Conservation (phyloP, 2,888 invertebrate species). For the Drosophila prolongata region DNA sequence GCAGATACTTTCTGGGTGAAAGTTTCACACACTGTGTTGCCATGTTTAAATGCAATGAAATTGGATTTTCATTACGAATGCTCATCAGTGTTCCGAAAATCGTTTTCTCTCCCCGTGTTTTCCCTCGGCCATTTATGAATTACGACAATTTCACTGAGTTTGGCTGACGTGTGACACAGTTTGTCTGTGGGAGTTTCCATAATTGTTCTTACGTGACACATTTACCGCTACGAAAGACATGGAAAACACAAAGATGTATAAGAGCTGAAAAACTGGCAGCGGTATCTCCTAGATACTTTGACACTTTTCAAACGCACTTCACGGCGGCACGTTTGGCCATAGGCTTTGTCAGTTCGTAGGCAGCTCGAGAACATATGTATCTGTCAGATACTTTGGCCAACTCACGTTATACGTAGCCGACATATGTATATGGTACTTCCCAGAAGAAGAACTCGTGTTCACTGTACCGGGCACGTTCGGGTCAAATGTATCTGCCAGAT, state of each 20-base stretch:
- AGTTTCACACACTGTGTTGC: conserved; percentile 25
- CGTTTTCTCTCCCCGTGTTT: neutral
- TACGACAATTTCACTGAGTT: conserved; percentile 38
- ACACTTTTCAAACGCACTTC: conserved; percentile 43
- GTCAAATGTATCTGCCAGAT: conserved; percentile 33
- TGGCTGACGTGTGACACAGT: conserved; percentile 42
- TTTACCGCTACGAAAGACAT: conserved; percentile 16
- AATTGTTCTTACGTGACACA: conserved; percentile 56
- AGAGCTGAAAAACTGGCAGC: neutral
- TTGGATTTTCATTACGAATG: conserved; percentile 44
- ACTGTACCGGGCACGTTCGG: conserved; percentile 28
- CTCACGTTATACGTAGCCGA: conserved; percentile 27
- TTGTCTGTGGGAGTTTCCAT: conserved; percentile 41
- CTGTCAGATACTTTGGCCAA: conserved; percentile 39
- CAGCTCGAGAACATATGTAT: conserved; percentile 36
- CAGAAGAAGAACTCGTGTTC: conserved; percentile 3
- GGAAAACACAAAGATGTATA: neutral
- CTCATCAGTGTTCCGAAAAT: conserved; percentile 22
- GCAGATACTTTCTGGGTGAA: conserved; percentile 34
- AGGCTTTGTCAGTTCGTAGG: conserved; percentile 35
- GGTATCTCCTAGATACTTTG: conserved; percentile 39
- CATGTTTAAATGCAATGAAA: conserved; percentile 41
- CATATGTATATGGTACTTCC: conserved; percentile 12
- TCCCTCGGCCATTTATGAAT: conserved; percentile 28
- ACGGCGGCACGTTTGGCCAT: conserved; percentile 23